These are phyloP conservation scores for Cherax destructor DNA, from an alignment of 1,140 invertebrate genomes.

Conservation along the genomic window DNA sequence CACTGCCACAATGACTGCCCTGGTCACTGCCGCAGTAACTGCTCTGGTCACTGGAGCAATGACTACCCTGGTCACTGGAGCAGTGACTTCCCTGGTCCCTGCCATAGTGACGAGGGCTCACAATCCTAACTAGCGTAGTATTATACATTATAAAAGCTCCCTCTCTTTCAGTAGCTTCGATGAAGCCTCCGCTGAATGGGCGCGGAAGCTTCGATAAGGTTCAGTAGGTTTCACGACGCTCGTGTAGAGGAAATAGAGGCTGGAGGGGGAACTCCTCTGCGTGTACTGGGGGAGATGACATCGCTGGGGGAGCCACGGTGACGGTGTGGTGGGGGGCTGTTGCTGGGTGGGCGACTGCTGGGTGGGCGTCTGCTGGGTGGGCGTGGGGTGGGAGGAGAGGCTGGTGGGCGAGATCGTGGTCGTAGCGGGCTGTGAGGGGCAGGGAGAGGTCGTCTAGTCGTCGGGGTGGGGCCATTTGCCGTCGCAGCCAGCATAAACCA, in stretches of 20 bases:
- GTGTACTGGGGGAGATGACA: slow-evolving; percentile 2
- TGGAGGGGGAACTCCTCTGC: slow-evolving; percentile 55
- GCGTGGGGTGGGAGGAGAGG: slow-evolving; percentile 33
- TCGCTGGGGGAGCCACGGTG: neutral
- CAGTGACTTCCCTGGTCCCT: too few relatives aligned
- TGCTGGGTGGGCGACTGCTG: neutral
- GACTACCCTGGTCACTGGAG: too few relatives aligned
- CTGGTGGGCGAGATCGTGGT: slow-evolving; percentile 52
- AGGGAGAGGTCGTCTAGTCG: slow-evolving; percentile 53
- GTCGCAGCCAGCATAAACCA: slow-evolving; percentile 47
- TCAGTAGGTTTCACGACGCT: slow-evolving; percentile 50
- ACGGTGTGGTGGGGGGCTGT: neutral
- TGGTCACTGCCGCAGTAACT: too few relatives aligned
- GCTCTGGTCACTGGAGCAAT: too few relatives aligned
- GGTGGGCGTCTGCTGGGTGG: neutral
- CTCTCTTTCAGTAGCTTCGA: too few relatives aligned
- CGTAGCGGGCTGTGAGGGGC: slow-evolving; percentile 50
- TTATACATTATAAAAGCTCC: too few relatives aligned
- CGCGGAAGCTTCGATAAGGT: too few relatives aligned
- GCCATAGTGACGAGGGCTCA: too few relatives aligned
- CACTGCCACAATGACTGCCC: too few relatives aligned
- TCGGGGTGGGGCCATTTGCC: neutral
- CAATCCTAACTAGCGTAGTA: too few relatives aligned
- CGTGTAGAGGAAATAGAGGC: slow-evolving; percentile 46
- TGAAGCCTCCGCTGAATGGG: too few relatives aligned